Base-by-base conservation (phyloP, 2,888 invertebrate genomes). In the Caenorhabditis doughertyi region DNA sequence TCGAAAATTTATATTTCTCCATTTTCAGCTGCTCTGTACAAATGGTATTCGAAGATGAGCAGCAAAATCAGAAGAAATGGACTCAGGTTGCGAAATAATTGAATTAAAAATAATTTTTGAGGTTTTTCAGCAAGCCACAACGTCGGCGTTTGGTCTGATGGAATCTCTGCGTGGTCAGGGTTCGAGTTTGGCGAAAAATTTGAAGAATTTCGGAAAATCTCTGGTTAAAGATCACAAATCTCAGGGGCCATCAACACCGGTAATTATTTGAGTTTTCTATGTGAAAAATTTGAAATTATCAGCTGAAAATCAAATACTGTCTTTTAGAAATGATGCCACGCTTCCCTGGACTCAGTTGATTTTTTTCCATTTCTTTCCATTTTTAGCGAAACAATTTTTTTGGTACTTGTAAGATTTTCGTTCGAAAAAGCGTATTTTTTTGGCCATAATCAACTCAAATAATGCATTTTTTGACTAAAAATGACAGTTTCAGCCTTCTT, bases 181-280 rank as follows among this genome's bases (percentile, higher is more conserved):
- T 2, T 79, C 79, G 13, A 76, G 74, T 55, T 53, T 83, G n/a
- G 83, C 83, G 27, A 83, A 83, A 72, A 80, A 80, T 53, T 44
- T 83, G 29, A 83, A 83, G 55, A 83, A 71, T 67, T 80, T 83
- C 60, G 83, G 83, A 18, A 83, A 83, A 62, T 72, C 67, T 21
- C 70, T 83, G 9, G 62, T 83, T 2, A 83, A 83, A 60, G 83
- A 83, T 16, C 55, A 49, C 27, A 68, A 60, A 5, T 64, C 79
- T 39, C 39, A 4, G 39, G 39, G 60, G 3, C 44, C 79, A 18
- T 32, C 62, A 13, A 79, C 77, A n/a, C 82, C 77, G 55, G 77
- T 82, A 9, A 58, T 9, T 39, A 9, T 3, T 39, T 13, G 13
- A 39, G 39, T 39, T 39, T 39, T 39, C 11, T 11, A 16, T 13